phyloP scores from a whole-genome alignment of 2,113 vertebrate species.

The Hippocampus guttulatus region DNA sequence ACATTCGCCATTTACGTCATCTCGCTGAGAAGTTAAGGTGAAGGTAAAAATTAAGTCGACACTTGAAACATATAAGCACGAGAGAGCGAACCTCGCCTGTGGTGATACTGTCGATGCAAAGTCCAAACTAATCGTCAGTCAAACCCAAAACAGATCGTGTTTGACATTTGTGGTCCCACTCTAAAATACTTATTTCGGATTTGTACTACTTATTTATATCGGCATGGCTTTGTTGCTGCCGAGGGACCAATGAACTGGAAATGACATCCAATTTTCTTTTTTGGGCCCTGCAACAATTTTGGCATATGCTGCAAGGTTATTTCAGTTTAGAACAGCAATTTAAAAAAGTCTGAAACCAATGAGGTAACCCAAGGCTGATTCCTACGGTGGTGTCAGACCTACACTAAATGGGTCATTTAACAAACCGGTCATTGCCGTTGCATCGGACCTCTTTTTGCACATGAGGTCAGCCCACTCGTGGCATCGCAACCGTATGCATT shows the following conservation, averaged over 20 bases:
- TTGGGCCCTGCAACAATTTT: background rate
- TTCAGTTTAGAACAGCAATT: background rate
- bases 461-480: slow-evolving; percentile 8
- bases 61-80: no score
- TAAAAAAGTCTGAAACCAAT: background rate
- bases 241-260: background rate
- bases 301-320: background rate
- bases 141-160: background rate
- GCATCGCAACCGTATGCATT: slow-evolving; percentile 52
- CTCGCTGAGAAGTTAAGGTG: background rate
- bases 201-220: background rate
- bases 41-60: no score
- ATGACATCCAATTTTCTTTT: background rate
- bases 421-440: background rate
- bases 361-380: background rate
- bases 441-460: slow-evolving; percentile 13
- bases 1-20: background rate
- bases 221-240: background rate
- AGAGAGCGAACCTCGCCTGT: background rate
- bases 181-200: no score
- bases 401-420: background rate
- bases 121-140: background rate
- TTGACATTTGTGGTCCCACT: background rate
- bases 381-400: background rate
- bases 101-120: background rate